A percentile compares a stretch with the other conserved stretches of the same genome.
These are phyloP conservation scores for Zaprionus africanus DNA, from an alignment of 1,140 invertebrate species.

Conservation along the genomic window DNA sequence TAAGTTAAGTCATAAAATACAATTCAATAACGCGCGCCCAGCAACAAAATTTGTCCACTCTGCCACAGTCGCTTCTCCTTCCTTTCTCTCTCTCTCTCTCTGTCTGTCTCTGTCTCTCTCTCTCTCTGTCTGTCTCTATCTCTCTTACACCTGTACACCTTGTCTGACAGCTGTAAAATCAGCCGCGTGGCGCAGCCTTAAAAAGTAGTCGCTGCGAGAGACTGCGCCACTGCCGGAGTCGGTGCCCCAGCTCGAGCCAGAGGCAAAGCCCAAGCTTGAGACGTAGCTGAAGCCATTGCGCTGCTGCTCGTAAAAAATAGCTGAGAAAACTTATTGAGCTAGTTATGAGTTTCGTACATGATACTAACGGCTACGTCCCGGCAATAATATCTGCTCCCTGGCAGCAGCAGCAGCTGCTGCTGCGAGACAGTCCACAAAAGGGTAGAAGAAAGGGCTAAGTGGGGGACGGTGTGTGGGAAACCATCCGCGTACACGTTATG, in stretches of 20 bases:
- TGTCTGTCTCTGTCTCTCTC: not conserved
- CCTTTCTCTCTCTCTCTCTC: too few relatives aligned
- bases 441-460: not conserved
- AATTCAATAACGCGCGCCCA: constrained; percentile 77
- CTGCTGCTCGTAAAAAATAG: constrained; percentile 74
- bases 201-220: constrained; percentile 45
- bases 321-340: constrained; percentile 78
- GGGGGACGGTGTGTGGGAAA: constrained; percentile 19
- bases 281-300: constrained; percentile 28
- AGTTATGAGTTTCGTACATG: constrained; percentile 82
- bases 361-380: constrained; percentile 74
- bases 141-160: constrained; percentile 44
- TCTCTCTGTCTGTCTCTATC: not conserved
- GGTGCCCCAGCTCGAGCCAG: constrained; percentile 5
- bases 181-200: constrained; percentile 63
- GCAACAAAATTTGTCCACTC: constrained; percentile 43
- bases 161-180: constrained; percentile 75
- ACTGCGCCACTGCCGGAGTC: constrained; percentile 19
- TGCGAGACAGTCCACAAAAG: not conserved
- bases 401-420: constrained; percentile 33
- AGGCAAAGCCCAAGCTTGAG: constrained; percentile 26
- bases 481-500: constrained; percentile 60
- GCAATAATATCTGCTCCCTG: constrained; percentile 63
- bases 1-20: constrained; percentile 77
- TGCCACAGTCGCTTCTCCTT: not conserved